Conservation (phyloP, 2,113 vertebrate genomes). For the Fregata magnificens region DNA sequence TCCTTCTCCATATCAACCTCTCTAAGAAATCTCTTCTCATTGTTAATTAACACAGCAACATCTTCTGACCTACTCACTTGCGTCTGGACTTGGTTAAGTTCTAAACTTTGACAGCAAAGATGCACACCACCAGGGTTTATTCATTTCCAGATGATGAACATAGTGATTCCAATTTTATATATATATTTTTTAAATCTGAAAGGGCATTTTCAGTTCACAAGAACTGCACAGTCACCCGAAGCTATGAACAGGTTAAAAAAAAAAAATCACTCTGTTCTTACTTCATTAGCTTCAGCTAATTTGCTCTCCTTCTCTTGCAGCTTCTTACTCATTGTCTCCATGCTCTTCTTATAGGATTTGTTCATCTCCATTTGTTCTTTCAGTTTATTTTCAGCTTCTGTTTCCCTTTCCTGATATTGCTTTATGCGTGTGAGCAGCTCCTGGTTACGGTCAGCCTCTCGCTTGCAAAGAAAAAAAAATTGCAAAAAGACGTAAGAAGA, state of each 20-base stretch:
- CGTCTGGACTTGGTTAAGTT: neutral
- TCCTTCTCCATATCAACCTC: neutral
- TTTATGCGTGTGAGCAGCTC: slow-evolving; percentile 85
- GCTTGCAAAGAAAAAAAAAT: slow-evolving; percentile 64
- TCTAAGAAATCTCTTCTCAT: neutral
- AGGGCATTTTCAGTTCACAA: neutral
- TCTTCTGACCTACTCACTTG: neutral
- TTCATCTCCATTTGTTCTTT: slow-evolving; percentile 82
- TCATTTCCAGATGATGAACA: neutral
- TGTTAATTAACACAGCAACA: neutral
- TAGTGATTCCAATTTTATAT: neutral
- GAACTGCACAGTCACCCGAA: neutral
- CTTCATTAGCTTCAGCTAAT: slow-evolving; percentile 82
- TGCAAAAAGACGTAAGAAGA: neutral
- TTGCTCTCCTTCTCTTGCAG: slow-evolving; percentile 83
- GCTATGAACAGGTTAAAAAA: neutral
- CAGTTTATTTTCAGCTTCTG: slow-evolving; percentile 72
- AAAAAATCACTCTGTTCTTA: slow-evolving; percentile 52
- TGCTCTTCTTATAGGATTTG: slow-evolving; percentile 74
- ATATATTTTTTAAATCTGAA: neutral
- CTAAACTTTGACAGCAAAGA: neutral
- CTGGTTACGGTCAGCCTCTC: slow-evolving; percentile 88
- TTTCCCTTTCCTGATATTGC: slow-evolving; percentile 83
- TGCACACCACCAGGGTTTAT: neutral
- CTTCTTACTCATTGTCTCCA: slow-evolving; percentile 80